Percentiles rank a stretch among this genome's conserved stretches.
These are phyloP conservation scores for Bacillus rossius DNA, from an alignment of 1,140 invertebrate species.

Conservation along the genomic window DNA sequence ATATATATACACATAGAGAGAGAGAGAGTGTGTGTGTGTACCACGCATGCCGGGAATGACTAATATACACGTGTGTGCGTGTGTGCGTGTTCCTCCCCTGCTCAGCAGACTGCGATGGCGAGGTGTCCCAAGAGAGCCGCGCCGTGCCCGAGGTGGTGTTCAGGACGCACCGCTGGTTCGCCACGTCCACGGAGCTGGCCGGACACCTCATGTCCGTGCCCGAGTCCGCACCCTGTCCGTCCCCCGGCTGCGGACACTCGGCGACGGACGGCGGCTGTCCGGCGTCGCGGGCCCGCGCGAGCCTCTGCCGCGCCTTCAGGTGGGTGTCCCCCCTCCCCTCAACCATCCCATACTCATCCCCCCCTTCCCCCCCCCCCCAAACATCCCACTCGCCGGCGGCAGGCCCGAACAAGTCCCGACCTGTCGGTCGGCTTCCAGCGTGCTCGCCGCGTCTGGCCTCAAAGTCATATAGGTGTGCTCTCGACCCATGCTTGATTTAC, in stretches of 20 bases:
- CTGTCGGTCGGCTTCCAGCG: not conserved
- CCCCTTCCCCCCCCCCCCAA: not conserved
- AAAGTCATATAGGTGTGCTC: too few relatives aligned
- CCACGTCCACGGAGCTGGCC: constrained; percentile 2
- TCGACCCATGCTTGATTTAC: too few relatives aligned
- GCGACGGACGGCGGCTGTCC: not conserved
- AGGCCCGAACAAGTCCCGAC: not conserved
- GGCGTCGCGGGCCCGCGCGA: not conserved
- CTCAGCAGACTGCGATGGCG: not conserved
- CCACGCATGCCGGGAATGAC: too few relatives aligned
- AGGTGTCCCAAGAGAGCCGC: not conserved
- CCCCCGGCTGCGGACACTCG: not conserved
- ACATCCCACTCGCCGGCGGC: not conserved
- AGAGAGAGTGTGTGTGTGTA: too few relatives aligned
- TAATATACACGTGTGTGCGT: too few relatives aligned
- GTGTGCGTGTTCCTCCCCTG: not conserved
- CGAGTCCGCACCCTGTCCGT: not conserved
- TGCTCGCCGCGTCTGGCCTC: not conserved
- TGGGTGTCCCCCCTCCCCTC: not conserved
- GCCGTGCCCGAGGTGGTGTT: constrained; percentile 1
- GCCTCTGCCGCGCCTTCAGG: constrained; percentile 9
- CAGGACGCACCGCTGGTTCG: constrained; percentile 12
- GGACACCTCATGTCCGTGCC: constrained; percentile 5
- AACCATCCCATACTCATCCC: not conserved
- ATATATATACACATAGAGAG: too few relatives aligned